Evolutionary conservation across 2,888 invertebrate species (phyloP), one percentile per base, ranked within the genome.

Genomic region (Nineta flava): DNA sequence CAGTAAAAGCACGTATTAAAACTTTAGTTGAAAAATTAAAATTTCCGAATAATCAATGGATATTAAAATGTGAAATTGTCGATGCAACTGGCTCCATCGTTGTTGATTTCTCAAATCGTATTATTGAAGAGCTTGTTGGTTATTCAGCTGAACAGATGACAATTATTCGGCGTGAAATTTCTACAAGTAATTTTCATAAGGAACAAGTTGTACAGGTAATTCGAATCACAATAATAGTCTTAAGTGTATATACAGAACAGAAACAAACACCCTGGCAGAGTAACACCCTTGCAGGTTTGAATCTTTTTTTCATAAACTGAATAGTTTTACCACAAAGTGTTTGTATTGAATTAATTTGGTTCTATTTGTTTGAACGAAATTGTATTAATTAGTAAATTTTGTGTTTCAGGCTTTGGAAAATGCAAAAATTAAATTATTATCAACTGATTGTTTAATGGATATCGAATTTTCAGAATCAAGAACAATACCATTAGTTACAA

Each of bases 21-120:
- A 68, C 64, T 47, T 60, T 79, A 13, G 56, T 73, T 6, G 72
- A 75, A 6, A 78, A 76, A 57, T 61, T 82, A 52, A 66, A 68
- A 0, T 69, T 76, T 2, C 65, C 67, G 12, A 71, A 73, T 53
- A 65, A 69, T 1, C 66, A 63, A 1, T 81, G 77, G 75, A 67
- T 67, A 57, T 63, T 81, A 26, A 70, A 68, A 50, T 76, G 77
- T 53, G 71, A 69, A 9, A 63, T 81, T 45, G 67, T 69, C 7
- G 81, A 81, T 61, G 71, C 69, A 15, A 75, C 73, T 5, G 76
- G 72, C 2, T 67, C 62, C 47, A 54, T 81, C 13, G 70, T 74
- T 47, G 74, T 75, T 2, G 68, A 69, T 15, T 71, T 82, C 48
- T 70, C 76, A 1, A 74, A 74, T 53, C 68, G 74, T 56, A 72